phyloP scores from a whole-genome alignment of 2,888 invertebrate genomes.

The Chrysolina oricalcia region DNA sequence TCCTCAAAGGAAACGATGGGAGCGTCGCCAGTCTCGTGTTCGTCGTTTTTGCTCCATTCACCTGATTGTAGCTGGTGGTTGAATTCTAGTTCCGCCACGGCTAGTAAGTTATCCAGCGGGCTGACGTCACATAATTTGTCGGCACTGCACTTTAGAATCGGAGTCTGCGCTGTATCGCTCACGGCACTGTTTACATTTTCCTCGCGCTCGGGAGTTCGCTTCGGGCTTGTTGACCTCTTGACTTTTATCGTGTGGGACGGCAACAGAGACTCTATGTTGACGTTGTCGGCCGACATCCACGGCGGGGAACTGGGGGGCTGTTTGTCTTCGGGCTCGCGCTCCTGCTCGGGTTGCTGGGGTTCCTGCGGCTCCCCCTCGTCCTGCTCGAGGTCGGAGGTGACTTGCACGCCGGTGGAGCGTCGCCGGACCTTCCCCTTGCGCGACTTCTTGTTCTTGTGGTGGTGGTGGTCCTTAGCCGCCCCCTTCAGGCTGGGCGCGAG shows the following conservation, averaged over 20 bases:
- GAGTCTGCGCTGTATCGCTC: constrained; percentile 64
- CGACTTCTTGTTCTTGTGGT: constrained; percentile 61
- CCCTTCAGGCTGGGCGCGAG: constrained; percentile 72
- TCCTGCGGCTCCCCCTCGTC: constrained; percentile 55
- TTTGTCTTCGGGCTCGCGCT: constrained; percentile 24
- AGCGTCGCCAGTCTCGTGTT: constrained; percentile 30
- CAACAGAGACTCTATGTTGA: constrained; percentile 77
- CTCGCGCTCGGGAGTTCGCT: constrained; percentile 55
- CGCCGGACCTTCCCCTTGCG: constrained; percentile 64
- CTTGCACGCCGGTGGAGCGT: constrained; percentile 69
- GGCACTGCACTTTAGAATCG: constrained; percentile 69
- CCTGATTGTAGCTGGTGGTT: constrained; percentile 74
- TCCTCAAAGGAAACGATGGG: constrained; percentile 47
- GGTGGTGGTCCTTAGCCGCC: constrained; percentile 70
- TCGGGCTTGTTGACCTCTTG: constrained; percentile 62
- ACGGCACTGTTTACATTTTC: constrained; percentile 68
- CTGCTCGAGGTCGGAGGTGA: constrained; percentile 63
- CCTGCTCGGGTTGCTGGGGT: constrained; percentile 44
- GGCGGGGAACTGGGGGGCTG: constrained; percentile 57
- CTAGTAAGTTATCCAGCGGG: constrained; percentile 78
- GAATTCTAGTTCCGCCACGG: constrained; percentile 79
- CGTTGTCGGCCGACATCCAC: constrained; percentile 68
- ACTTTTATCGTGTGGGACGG: constrained; percentile 78
- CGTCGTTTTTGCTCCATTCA: constrained; percentile 63
- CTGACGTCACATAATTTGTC: constrained; percentile 69